Base-by-base conservation (phyloP, 2,797 vertebrate species). In the Chrosomus eos region DNA sequence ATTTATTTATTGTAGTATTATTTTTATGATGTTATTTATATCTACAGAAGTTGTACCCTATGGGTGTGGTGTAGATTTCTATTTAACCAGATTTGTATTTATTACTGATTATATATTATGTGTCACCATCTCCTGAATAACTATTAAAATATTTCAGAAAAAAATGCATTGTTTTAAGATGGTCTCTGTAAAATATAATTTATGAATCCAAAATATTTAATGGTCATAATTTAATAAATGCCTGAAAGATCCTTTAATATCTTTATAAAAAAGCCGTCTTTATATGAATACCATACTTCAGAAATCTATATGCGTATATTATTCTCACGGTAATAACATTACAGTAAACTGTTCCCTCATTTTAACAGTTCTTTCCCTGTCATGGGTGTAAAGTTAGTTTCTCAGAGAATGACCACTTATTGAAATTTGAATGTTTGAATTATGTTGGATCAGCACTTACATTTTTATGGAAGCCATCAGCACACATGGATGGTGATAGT, bases 1-100 rank as follows among this genome's bases (percentile, higher is more conserved):
- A 80, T 86, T 83, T 86, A 74, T 82, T 83, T 80, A 45, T 66
- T 28, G 31, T 67, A 66, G 38, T 82, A 28, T 45, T 21, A 45
- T 79, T 70, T 80, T 77, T 67, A 51, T 26, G 3, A 43, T 77
- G 40, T 40, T 58, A 71, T 31, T 40, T 58, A 71, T 31, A 18
- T 45, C 3, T 1, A 70, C 31, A 68, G 19, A 60, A 14, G 38
- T 45, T 82, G 80, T 71, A 23, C 60, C 26, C 40, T 66, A 43
- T 79, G 77, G 51, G 43, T 53, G 4, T 1, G 9, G 7, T 53
- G 38, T 64, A 1, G 18, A 3, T 43, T 45, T 55, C 21, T 72
- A 70, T 60, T 71, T 38, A 78, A 71, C 11, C 5, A 16, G 60
- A 28, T 28, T 62, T 62, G 16, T 45, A 58, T 68, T 83, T 67